Conservation (phyloP, 2,888 invertebrate genomes). For the Tortricodes alternella region DNA sequence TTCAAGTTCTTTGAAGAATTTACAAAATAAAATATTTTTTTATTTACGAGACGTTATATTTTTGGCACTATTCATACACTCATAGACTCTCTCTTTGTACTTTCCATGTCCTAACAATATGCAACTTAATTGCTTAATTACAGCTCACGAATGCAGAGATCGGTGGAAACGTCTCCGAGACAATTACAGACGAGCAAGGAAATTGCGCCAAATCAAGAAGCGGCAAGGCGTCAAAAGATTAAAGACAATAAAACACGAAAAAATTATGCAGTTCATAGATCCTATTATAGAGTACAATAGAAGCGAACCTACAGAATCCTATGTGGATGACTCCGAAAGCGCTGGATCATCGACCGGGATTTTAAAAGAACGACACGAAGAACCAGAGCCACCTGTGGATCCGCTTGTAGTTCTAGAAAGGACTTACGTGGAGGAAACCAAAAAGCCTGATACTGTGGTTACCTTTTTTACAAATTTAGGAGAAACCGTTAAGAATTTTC, state of each 20-base stretch:
- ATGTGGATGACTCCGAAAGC: not conserved
- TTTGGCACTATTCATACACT: too few species aligned
- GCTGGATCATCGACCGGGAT: not conserved
- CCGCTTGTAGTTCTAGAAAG: not conserved
- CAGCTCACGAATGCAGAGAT: slow-evolving; percentile 17
- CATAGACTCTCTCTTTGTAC: too few species aligned
- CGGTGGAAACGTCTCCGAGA: slow-evolving; percentile 20
- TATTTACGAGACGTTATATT: too few species aligned
- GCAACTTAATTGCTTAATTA: not conserved
- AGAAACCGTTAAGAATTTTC: slow-evolving; percentile 20
- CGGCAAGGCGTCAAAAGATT: slow-evolving; percentile 2
- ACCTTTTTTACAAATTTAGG: slow-evolving; percentile 26
- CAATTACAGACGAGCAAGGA: slow-evolving; percentile 19
- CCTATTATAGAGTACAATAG: not conserved
- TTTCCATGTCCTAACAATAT: not conserved
- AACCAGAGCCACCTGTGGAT: not conserved
- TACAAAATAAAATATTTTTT: too few species aligned
- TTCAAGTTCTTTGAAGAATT: too few species aligned
- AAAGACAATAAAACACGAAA: slow-evolving; percentile 14
- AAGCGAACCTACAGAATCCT: not conserved
- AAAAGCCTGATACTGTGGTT: slow-evolving; percentile 7
- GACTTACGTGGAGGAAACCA: not conserved
- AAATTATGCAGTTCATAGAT: slow-evolving; percentile 4
- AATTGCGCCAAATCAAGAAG: slow-evolving; percentile 1
- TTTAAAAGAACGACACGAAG: not conserved